These are phyloP conservation scores for Catocala nupta DNA, from an alignment of 2,888 invertebrate species.

Conservation along the genomic window DNA sequence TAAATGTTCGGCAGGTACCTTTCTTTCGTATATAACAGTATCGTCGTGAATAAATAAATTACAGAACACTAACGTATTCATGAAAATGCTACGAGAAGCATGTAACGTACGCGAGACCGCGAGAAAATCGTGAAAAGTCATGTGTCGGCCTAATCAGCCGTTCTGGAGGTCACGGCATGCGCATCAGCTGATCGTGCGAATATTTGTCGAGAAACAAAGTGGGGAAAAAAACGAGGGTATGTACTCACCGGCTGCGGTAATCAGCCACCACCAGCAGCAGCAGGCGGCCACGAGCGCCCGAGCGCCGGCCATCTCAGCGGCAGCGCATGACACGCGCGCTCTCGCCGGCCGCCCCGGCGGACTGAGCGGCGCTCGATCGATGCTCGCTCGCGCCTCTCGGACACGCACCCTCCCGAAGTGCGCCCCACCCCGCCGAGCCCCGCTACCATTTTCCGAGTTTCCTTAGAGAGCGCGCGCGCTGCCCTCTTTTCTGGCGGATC, in stretches of 20 bases:
- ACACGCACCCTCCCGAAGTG: constrained; percentile 78
- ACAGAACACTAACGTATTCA: constrained; percentile 56
- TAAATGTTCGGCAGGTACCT: too few relatives aligned
- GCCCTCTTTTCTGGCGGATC: constrained; percentile 85
- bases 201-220: constrained; percentile 15
- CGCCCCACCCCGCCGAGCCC: constrained; percentile 69
- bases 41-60: constrained; percentile 38
- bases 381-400: constrained; percentile 73
- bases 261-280: constrained; percentile 86
- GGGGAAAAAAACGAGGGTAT: constrained; percentile 19
- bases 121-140: constrained; percentile 66
- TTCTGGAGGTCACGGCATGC: constrained; percentile 49
- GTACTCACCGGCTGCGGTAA: constrained; percentile 85
- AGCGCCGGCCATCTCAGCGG: constrained; percentile 87
- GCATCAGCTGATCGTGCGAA: constrained; percentile 73
- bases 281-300: constrained; percentile 87
- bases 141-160: constrained; percentile 56
- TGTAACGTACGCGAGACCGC: constrained; percentile 53
- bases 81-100: constrained; percentile 62
- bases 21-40: too few relatives aligned
- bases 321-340: constrained; percentile 86
- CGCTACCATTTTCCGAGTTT: constrained; percentile 83
- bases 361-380: constrained; percentile 79
- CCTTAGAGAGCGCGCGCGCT: constrained; percentile 88
- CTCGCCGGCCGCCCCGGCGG: constrained; percentile 87